A percentile compares a stretch with the other conserved stretches of the same genome.
Conservation (phyloP, 1,140 invertebrate genomes). For the Tigriopus japonicus region DNA sequence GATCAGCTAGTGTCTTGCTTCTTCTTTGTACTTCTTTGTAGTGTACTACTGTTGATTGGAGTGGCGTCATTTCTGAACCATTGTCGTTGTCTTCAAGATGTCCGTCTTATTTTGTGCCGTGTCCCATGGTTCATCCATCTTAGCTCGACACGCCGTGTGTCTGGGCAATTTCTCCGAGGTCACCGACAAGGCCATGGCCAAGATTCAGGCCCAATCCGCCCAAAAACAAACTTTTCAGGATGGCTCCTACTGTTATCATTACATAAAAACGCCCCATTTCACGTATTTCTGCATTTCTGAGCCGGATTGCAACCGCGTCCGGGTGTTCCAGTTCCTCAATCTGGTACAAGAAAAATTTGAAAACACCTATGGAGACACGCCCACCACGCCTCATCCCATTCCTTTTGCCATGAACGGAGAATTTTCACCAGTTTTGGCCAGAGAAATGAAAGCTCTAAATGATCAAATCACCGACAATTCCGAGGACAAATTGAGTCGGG, state of each 20-base stretch:
- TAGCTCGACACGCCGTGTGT: neutral
- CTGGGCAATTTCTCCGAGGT: conserved; percentile 7
- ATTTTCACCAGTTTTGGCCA: neutral
- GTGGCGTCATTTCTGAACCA: too few species aligned
- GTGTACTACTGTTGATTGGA: too few species aligned
- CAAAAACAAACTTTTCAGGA: neutral
- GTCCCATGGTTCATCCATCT: neutral
- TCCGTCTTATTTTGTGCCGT: neutral
- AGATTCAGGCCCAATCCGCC: neutral
- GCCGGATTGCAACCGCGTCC: neutral
- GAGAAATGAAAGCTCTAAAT: neutral
- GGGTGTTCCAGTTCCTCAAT: neutral
- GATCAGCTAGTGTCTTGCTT: too few species aligned
- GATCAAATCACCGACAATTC: neutral
- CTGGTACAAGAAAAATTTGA: neutral
- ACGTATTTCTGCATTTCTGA: neutral
- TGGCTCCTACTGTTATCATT: neutral
- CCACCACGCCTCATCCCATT: neutral
- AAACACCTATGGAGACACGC: neutral
- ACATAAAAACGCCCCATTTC: neutral
- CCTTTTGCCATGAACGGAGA: conserved; percentile 2
- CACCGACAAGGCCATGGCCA: neutral
- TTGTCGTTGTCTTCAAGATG: neutral
- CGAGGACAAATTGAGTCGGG: neutral
- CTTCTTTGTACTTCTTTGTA: too few species aligned